Evolutionary conservation across 2,797 vertebrate genomes (phyloP).

Genomic region (Malacoraja senta): DNA sequence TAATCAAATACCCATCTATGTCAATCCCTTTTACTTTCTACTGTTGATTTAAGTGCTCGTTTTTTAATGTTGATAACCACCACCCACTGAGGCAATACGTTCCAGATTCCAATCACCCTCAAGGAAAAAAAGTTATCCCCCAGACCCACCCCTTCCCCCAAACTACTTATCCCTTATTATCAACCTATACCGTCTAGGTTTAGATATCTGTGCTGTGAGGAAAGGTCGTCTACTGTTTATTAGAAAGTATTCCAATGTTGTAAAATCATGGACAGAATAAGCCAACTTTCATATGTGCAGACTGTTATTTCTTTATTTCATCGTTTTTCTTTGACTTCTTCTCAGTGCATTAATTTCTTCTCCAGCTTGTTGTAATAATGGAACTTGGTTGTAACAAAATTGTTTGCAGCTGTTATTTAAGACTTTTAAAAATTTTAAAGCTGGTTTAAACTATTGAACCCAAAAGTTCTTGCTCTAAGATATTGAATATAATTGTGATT

Average conservation of each 20-base stretch:
- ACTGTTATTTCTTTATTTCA: not conserved
- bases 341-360: not conserved
- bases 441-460: not conserved
- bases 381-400: not conserved
- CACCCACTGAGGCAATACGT: no score
- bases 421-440: not conserved
- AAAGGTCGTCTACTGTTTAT: no score
- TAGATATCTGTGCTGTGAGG: no score
- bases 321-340: not conserved
- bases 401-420: not conserved
- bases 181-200: no score
- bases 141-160: no score
- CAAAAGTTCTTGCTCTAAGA: not conserved
- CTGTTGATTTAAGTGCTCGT: no score
- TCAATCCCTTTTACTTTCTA: no score
- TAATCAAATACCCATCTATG: no score
- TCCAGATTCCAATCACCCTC: no score
- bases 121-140: no score
- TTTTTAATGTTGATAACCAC: no score
- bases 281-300: not conserved
- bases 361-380: not conserved
- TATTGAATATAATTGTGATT: not conserved
- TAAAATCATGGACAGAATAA: not conserved
- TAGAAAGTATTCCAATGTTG: not conserved
- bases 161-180: no score